Evolutionary conservation across 2,113 vertebrate genomes (phyloP).

Genomic region (Phaetusa simplex): DNA sequence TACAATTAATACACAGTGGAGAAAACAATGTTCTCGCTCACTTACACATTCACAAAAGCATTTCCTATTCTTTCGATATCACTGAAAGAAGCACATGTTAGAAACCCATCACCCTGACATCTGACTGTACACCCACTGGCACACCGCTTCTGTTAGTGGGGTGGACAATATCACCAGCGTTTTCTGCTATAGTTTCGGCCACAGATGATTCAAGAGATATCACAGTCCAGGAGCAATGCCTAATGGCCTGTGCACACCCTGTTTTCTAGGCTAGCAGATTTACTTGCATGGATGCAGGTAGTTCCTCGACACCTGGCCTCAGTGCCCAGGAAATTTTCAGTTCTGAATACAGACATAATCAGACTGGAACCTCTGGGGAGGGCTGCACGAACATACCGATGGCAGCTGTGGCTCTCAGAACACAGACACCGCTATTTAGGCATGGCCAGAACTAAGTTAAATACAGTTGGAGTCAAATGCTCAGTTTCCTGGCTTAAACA

Average conservation of each 20-base stretch:
- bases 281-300: accelerated
- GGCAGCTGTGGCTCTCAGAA: background rate
- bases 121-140: background rate
- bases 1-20: background rate
- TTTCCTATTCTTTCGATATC: background rate
- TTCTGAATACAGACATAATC: background rate
- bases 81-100: background rate
- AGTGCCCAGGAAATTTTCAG: background rate
- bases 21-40: background rate
- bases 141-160: accelerated
- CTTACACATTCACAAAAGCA: background rate
- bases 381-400: background rate
- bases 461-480: background rate
- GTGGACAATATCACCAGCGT: background rate
- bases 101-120: background rate
- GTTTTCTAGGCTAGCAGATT: background rate
- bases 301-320: background rate
- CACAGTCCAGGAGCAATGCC: background rate
- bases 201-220: background rate
- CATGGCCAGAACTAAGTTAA: background rate
- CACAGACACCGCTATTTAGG: background rate
- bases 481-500: background rate
- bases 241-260: background rate
- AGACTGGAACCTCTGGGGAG: background rate
- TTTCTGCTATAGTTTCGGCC: background rate